Base-by-base conservation (phyloP, 2,113 vertebrate species). In the Ia io region DNA sequence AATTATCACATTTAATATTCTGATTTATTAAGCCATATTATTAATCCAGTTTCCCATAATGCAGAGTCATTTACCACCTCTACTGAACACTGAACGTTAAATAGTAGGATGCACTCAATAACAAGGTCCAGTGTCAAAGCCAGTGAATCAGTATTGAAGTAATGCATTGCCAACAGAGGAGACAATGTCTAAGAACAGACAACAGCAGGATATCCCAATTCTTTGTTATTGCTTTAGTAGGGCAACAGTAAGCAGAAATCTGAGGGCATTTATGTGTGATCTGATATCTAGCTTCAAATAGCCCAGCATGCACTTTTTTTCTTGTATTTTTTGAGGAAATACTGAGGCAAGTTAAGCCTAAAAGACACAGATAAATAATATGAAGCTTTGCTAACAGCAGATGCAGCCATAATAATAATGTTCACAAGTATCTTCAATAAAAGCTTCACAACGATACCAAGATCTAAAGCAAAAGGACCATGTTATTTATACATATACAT, bases 1-100 rank as follows among this genome's bases (percentile, higher is more conserved):
- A 91, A 18, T 87, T 87, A 59, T 88, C 18, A 16, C 37, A 51
- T 90, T 94, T 91, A 84, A 30, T 87, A 47, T 87, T 94, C 71
- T 76, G 49, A 17, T 71, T 67, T 49, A 30, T 67, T 90, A 88
- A 91, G 23, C 16, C 9, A 37, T 65, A 47, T 70, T 74, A 17
- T 70, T 85, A 76, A 77, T 93, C 11, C 23, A 91, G 4, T 95
- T 93, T 83, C 63, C 86, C 37, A 69, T 78, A 77, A 88, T 53
- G 12, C 18, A 53, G 20, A 56, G 28, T 90, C 53, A 92, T 51
- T 44, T 67, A 13, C 44, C 16, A 94, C 32, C 49, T 74, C 22
- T 56, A 4, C 8, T 94, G 63, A 87, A 51, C 17, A 13, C 42
- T 93, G 56, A 87, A 40, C 17, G 13, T 44, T 83, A 37, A 63